Evolutionary conservation across 1,140 invertebrate genomes (phyloP), one percentile per base, ranked within the genome.

Genomic region (Melipona quadrifasciata): DNA sequence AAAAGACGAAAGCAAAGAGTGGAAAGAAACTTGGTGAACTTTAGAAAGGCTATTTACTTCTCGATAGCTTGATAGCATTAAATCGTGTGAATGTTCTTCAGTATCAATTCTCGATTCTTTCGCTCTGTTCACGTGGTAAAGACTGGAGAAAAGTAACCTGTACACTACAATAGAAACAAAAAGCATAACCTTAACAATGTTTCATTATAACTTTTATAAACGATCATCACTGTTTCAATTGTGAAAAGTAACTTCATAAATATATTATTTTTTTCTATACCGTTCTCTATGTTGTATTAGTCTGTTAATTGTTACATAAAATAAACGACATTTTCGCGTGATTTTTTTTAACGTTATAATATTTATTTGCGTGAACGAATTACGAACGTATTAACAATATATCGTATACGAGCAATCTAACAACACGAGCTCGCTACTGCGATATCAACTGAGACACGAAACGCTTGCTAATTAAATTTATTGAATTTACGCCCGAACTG

Each of bases 401-500:
- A 67, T 78, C 39, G 12, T 67, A 53, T 27, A 68, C 47, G 27
- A 31, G 19, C 47, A 4, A 68, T 68, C 39, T 34, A 24, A 51
- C 47, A 17, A 51, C 1, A 17, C 12, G n/a, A 53, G 31, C 16
- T 27, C n/a, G 76, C 19, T 53, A 14, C 12, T 53, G 65, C 14
- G 24, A 55, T 27, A 67, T 67, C 47, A 68, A 68, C 47, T 47
- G 77, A 34, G 65, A 65, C 65, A 70, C 64, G 77, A 39, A 53
- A 68, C 64, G 67, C 27, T 70, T 27, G 53, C 51, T 82, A 68
- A 76, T 76, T 82, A 68, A 77, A 82, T 76, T 76, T 77, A 67
- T 68, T 65, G 61, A 68, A 82, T 82, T 82, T 75, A 57, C 81
- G 51, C 24, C 34, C 27, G 64, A 76, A 34, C 58, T 31, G 34